Percentiles rank a stretch among this genome's conserved stretches.
These are phyloP conservation scores for Lagria hirta DNA, from an alignment of 2,888 invertebrate genomes.

Conservation along the genomic window DNA sequence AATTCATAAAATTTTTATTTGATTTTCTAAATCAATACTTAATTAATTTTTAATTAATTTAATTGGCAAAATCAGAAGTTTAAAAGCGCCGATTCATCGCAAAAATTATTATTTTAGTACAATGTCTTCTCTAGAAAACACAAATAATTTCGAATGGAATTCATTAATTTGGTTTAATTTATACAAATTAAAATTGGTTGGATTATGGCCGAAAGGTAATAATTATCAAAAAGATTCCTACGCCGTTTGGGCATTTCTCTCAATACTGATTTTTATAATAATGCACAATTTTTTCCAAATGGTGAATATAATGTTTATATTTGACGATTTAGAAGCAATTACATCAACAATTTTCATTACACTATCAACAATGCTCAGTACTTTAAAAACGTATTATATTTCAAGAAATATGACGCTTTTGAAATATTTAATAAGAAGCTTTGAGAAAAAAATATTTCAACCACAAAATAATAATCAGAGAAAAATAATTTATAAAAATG, in stretches of 20 bases:
- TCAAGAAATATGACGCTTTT: constrained; percentile 6
- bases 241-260: constrained; percentile 2
- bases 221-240: constrained; percentile 5
- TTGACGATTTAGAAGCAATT: constrained; percentile 6
- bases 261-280: constrained; percentile 4
- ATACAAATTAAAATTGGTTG: constrained; percentile 5
- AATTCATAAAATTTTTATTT: too few species aligned
- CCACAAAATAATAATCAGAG: constrained; percentile 21
- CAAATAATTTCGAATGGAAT: too few species aligned
- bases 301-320: constrained; percentile 3
- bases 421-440: constrained; percentile 7
- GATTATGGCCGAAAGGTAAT: constrained; percentile 11
- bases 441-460: constrained; percentile 26
- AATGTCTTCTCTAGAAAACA: too few species aligned
- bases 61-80: too few species aligned
- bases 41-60: too few species aligned
- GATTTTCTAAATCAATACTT: too few species aligned
- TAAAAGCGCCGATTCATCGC: too few species aligned
- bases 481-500: constrained; percentile 7
- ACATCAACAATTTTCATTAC: constrained; percentile 6
- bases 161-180: too few species aligned
- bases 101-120: too few species aligned
- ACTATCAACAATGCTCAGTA: constrained; percentile 5
- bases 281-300: constrained; percentile 10
- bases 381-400: constrained; percentile 6